Conservation (phyloP, 2,113 vertebrate species). For the Brachypodius melanocephalos region DNA sequence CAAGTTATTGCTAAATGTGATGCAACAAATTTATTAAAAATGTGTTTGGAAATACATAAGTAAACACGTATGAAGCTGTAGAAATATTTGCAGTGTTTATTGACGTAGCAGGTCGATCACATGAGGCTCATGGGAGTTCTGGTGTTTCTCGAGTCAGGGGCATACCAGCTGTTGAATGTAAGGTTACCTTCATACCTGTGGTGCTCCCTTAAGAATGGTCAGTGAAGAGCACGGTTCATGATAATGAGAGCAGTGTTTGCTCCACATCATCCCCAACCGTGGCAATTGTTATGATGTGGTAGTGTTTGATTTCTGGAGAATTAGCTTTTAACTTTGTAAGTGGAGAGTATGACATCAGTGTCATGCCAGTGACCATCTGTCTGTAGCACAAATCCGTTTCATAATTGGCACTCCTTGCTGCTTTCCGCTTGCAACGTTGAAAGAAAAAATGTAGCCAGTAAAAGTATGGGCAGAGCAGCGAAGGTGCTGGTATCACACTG, state of each 20-base stretch:
- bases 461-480: not conserved
- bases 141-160: not conserved
- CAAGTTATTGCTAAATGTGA: not conserved
- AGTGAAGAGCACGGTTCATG: rapidly evolving
- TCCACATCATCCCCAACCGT: rapidly evolving
- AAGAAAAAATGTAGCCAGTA: not conserved
- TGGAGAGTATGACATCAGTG: not conserved
- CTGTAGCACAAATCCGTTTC: not conserved
- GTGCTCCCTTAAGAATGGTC: not conserved
- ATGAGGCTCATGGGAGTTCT: not conserved
- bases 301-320: not conserved
- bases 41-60: not conserved
- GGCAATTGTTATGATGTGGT: not conserved
- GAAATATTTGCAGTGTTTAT: not conserved
- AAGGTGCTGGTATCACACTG: not conserved
- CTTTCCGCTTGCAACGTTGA: not conserved
- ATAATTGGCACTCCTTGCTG: not conserved
- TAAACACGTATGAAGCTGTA: not conserved
- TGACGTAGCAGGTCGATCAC: not conserved
- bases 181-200: not conserved
- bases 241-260: not conserved
- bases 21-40: not conserved
- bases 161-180: not conserved
- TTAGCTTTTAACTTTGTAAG: not conserved
- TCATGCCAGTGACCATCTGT: not conserved